Conservation (phyloP, 2,888 invertebrate species). For the Metacarcinus magister region DNA sequence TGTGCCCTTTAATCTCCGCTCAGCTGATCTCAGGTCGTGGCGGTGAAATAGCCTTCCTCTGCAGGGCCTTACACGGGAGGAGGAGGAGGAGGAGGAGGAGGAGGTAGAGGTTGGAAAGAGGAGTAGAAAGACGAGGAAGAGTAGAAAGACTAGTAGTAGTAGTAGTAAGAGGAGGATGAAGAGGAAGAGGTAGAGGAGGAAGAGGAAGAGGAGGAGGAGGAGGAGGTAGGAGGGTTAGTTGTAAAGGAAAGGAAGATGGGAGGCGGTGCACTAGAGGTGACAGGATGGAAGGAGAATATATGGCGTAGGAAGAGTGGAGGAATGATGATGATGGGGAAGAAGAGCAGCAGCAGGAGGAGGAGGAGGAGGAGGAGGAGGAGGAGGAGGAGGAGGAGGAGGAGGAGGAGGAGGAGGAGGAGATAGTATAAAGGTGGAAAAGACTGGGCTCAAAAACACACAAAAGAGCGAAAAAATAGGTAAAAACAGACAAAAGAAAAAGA, state of each 20-base stretch:
- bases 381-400: background rate
- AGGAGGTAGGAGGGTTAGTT: background rate
- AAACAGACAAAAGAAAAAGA: background rate
- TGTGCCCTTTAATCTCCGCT: conserved; percentile 41
- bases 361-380: background rate
- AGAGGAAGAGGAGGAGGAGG: background rate
- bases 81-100: conserved; percentile 1
- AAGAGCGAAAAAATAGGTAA: background rate
- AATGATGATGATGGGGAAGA: background rate
- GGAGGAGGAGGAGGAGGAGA: background rate
- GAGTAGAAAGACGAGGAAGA: background rate
- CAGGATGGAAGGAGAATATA: background rate
- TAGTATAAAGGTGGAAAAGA: background rate
- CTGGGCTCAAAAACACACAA: background rate
- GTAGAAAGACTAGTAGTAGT: background rate
- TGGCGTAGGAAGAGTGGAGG: background rate
- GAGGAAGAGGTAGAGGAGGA: background rate
- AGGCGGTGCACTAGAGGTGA: background rate
- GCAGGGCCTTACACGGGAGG: background rate
- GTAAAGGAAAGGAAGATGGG: background rate
- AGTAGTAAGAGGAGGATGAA: background rate
- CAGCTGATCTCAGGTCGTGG: conserved; percentile 31
- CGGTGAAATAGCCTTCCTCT: conserved; percentile 41
- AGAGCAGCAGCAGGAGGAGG: background rate
- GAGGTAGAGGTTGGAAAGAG: background rate